A percentile compares a stretch with the other conserved stretches of the same genome.
Evolutionary conservation across 2,888 invertebrate genomes (phyloP).

Genomic region (Cremastinae sp.): DNA sequence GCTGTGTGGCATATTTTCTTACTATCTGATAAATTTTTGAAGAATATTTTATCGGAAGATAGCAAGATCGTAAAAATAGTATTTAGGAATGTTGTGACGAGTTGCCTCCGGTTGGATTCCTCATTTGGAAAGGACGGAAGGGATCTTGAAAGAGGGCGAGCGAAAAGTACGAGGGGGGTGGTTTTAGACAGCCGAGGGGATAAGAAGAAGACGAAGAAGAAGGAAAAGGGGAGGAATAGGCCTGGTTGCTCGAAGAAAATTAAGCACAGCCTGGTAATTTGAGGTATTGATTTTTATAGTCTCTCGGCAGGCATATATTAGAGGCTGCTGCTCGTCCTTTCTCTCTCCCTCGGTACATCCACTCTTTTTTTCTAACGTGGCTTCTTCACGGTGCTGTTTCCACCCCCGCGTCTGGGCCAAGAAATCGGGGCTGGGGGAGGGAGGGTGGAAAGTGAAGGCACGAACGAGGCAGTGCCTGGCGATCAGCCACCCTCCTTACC

Average conservation of each 20-base stretch:
- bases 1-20: too few species aligned
- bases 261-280: slow-evolving; percentile 80
- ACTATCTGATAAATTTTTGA: too few species aligned
- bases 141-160: slow-evolving; percentile 13
- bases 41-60: too few species aligned
- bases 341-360: slow-evolving; percentile 65
- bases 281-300: slow-evolving; percentile 81
- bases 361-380: slow-evolving; percentile 58
- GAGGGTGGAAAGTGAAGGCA: slow-evolving; percentile 70
- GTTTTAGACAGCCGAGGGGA: slow-evolving; percentile 38
- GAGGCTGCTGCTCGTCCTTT: slow-evolving; percentile 68
- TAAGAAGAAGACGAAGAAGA: slow-evolving; percentile 46
- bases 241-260: slow-evolving; percentile 78
- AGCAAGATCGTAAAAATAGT: too few species aligned
- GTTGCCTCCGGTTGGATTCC: slow-evolving; percentile 14
- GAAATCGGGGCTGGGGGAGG: slow-evolving; percentile 49
- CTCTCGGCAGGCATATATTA: slow-evolving; percentile 79
- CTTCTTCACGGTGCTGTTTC: slow-evolving; percentile 48
- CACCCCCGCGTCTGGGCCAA: slow-evolving; percentile 65
- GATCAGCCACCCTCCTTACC: slow-evolving; percentile 69
- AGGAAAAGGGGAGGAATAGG: slow-evolving; percentile 58
- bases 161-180: slow-evolving; percentile 52
- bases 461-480: slow-evolving; percentile 77
- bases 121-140: slow-evolving; percentile 39
- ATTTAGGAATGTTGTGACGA: too few species aligned